Evolutionary conservation across 1,140 invertebrate species (phyloP), one percentile per base, ranked within the genome.

Genomic region (Drosophila eugracilis): DNA sequence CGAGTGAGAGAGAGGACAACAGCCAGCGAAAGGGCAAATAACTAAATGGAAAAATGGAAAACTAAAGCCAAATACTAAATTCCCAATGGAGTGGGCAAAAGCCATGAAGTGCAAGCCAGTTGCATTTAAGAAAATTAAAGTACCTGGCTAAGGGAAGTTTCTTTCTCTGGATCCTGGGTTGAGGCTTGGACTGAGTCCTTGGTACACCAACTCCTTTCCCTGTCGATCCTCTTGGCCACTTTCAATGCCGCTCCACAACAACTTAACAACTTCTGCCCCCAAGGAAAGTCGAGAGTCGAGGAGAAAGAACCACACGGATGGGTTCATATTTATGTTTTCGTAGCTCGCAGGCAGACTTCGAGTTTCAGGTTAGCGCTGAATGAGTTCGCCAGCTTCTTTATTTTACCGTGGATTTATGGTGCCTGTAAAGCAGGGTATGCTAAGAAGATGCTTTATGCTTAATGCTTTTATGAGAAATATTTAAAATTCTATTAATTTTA

Each of bases 121-220:
- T 70, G 47, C 55, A 65, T 73, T 73, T 53, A 54, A 73, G 57
- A 73, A 73, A 73, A 73, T 73, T 73, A 73, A 63, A 73, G 66
- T 41, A 28, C 28, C 52, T 30, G 42, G 10, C 19, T n/a, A 36
- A n/a, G n/a, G 59, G 39, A 53, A 22, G 21, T 65, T 52, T 37
- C 24, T 65, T 52, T 15, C 26, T 22, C 3, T 15, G 19, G 34
- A 7, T 41, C 3, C n/a, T n/a, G n/a, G n/a, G n/a, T n/a, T n/a
- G n/a, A n/a, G n/a, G n/a, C n/a, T n/a, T 15, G 34, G 28, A 12
- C 3, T 14, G 48, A n/a, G 12, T 10, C 26, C 4, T 15, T 19
- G 34, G 24, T 14, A 12, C 10, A 9, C 24, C 6, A 7, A 12
- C 19, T 52, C 21, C 21, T 7, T 12, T 17, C n/a, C n/a, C 30